phyloP scores from a whole-genome alignment of 1,140 invertebrate genomes.

The Choristoneura fumiferana region DNA sequence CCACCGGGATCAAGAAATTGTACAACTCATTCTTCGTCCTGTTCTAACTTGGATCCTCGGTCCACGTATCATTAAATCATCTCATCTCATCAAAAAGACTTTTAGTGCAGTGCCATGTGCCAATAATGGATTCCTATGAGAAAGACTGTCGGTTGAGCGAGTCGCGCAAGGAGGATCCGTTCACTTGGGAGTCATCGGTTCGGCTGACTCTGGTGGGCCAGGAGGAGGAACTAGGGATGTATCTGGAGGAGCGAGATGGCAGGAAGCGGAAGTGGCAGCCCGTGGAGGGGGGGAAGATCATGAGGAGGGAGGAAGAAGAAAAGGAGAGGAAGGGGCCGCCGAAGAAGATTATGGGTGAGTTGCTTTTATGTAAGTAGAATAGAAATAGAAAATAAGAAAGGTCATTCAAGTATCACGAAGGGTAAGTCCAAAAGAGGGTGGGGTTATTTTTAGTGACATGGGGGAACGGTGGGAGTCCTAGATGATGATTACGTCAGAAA shows the following conservation, averaged over 20 bases:
- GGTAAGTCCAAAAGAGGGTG: too few relatives aligned
- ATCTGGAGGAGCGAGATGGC: slow-evolving; percentile 56
- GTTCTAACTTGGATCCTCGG: slow-evolving; percentile 81
- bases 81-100: slow-evolving; percentile 60
- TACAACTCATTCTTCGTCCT: slow-evolving; percentile 92
- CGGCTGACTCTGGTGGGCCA: slow-evolving; percentile 53
- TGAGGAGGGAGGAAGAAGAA: slow-evolving; percentile 52
- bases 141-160: slow-evolving; percentile 61
- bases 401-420: too few relatives aligned
- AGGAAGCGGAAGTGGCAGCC: slow-evolving; percentile 66
- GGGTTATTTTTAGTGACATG: too few relatives aligned
- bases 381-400: too few relatives aligned
- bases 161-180: slow-evolving; percentile 48
- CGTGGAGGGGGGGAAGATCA: slow-evolving; percentile 51
- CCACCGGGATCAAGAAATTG: slow-evolving; percentile 89
- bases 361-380: background rate
- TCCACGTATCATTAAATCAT: slow-evolving; percentile 38
- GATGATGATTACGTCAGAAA: too few relatives aligned
- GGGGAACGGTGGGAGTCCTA: too few relatives aligned
- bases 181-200: slow-evolving; percentile 62
- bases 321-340: slow-evolving; percentile 64
- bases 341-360: slow-evolving; percentile 70
- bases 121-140: slow-evolving; percentile 61
- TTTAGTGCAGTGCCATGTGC: slow-evolving; percentile 51
- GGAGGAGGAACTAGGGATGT: slow-evolving; percentile 65